Conservation (phyloP, 2,113 vertebrate genomes). For the Puma concolor region DNA sequence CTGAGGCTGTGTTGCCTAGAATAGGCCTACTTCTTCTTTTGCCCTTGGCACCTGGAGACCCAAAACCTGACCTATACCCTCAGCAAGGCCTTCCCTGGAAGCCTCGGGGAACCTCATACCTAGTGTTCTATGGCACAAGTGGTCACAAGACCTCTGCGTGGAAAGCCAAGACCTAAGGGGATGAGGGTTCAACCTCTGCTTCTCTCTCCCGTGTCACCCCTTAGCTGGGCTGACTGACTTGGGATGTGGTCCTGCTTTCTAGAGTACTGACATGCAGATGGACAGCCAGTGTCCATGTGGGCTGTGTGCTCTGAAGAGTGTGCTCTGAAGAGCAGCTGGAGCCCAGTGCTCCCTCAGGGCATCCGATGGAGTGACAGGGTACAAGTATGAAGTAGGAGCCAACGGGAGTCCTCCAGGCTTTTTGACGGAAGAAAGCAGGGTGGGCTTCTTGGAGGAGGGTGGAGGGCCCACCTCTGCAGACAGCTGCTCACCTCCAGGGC, state of each 20-base stretch:
- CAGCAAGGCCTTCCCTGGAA: background rate
- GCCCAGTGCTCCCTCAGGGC: background rate
- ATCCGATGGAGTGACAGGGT: background rate
- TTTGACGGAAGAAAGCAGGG: background rate
- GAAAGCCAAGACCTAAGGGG: background rate
- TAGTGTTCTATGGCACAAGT: background rate
- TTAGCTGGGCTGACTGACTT: background rate
- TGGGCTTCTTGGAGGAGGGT: background rate
- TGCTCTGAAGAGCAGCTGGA: background rate
- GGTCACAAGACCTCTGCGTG: background rate
- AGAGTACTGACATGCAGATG: background rate
- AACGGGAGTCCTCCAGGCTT: background rate
- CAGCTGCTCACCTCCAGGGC: background rate
- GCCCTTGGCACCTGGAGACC: background rate
- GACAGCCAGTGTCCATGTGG: background rate
- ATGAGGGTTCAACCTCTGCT: background rate
- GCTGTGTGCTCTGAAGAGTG: background rate
- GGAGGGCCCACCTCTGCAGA: background rate
- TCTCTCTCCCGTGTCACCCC: background rate
- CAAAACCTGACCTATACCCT: background rate
- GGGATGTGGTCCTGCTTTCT: background rate
- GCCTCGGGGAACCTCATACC: background rate
- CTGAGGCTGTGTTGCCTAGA: background rate
- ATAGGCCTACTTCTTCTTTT: background rate
- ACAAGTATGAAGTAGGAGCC: background rate